Evolutionary conservation across 2,113 vertebrate genomes (phyloP).

Genomic region (Poeciliopsis prolifica): DNA sequence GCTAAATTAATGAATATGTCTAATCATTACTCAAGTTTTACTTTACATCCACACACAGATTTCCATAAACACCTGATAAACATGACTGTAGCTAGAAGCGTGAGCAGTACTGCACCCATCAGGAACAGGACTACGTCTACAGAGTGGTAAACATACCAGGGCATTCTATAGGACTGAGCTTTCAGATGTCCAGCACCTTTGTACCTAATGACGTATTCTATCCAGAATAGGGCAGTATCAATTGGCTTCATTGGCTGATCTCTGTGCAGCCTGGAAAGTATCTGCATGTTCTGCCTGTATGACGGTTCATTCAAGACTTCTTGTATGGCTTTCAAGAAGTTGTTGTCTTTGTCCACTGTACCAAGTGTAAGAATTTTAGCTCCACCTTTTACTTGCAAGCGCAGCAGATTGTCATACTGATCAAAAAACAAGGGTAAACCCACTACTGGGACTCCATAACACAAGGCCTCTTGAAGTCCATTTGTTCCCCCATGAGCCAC

Average conservation of each 20-base stretch:
- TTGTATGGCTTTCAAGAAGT: slow-evolving; percentile 64
- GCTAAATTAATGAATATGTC: background rate
- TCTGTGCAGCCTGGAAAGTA: slow-evolving; percentile 72
- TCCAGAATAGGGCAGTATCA: slow-evolving; percentile 77
- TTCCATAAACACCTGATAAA: slow-evolving; percentile 39
- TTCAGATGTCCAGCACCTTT: slow-evolving; percentile 77
- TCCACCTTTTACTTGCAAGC: slow-evolving; percentile 63
- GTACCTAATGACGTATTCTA: slow-evolving; percentile 79
- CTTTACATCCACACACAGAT: slow-evolving; percentile 33
- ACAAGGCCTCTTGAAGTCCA: slow-evolving; percentile 75
- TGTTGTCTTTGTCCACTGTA: slow-evolving; percentile 50
- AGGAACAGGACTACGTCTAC: slow-evolving; percentile 67
- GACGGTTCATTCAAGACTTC: slow-evolving; percentile 71
- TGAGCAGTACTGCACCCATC: slow-evolving; percentile 23
- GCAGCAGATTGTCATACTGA: slow-evolving; percentile 68
- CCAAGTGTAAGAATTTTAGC: slow-evolving; percentile 49
- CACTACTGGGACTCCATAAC: slow-evolving; percentile 71
- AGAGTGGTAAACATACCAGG: slow-evolving; percentile 76
- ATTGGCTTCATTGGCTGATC: slow-evolving; percentile 71
- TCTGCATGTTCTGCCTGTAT: slow-evolving; percentile 77
- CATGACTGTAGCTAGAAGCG: background rate
- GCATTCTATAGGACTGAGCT: slow-evolving; percentile 68
- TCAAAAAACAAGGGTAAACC: slow-evolving; percentile 52
- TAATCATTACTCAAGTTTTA: slow-evolving; percentile 28
- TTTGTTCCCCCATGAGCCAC: slow-evolving; percentile 80